Evolutionary conservation across 2,888 invertebrate genomes (phyloP).

Genomic region (Drosophila lacicola): DNA sequence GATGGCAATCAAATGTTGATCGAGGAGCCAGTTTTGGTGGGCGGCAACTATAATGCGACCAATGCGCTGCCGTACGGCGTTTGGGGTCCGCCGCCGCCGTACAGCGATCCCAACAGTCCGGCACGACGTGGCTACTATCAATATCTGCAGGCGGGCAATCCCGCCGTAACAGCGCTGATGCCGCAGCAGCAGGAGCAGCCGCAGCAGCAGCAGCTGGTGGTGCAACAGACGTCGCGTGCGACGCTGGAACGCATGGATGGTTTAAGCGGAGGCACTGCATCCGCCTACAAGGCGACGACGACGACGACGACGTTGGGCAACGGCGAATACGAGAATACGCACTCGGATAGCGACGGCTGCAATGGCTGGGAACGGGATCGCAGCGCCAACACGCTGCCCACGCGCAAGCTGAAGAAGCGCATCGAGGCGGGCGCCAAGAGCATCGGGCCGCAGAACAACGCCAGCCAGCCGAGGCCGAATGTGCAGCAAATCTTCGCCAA

Average conservation of each 20-base stretch:
- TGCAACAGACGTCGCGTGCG: slow-evolving; percentile 40
- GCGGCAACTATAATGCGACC: slow-evolving; percentile 64
- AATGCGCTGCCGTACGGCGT: slow-evolving; percentile 87
- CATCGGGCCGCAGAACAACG: slow-evolving; percentile 78
- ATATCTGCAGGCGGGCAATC: slow-evolving; percentile 76
- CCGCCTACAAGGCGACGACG: slow-evolving; percentile 70
- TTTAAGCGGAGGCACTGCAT: slow-evolving; percentile 35
- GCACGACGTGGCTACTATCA: slow-evolving; percentile 86
- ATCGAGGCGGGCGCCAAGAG: slow-evolving; percentile 85
- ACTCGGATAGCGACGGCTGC: slow-evolving; percentile 85
- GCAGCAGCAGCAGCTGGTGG: slow-evolving; percentile 41
- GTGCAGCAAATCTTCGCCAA: slow-evolving; percentile 83
- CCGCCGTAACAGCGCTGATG: slow-evolving; percentile 39
- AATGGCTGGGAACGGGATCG: slow-evolving; percentile 85
- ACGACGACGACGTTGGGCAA: slow-evolving; percentile 51
- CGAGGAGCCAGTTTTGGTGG: slow-evolving; percentile 70
- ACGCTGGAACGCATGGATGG: slow-evolving; percentile 68
- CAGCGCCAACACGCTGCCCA: slow-evolving; percentile 86
- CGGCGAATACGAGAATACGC: slow-evolving; percentile 86
- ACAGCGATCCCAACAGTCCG: slow-evolving; percentile 92
- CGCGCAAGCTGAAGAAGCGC: slow-evolving; percentile 87
- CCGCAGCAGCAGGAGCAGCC: slow-evolving; percentile 52
- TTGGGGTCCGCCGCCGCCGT: slow-evolving; percentile 96
- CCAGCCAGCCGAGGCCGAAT: slow-evolving; percentile 83
- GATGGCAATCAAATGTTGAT: slow-evolving; percentile 74